These are phyloP conservation scores for Cepaea nemoralis DNA, from an alignment of 1,140 invertebrate genomes.

Conservation along the genomic window DNA sequence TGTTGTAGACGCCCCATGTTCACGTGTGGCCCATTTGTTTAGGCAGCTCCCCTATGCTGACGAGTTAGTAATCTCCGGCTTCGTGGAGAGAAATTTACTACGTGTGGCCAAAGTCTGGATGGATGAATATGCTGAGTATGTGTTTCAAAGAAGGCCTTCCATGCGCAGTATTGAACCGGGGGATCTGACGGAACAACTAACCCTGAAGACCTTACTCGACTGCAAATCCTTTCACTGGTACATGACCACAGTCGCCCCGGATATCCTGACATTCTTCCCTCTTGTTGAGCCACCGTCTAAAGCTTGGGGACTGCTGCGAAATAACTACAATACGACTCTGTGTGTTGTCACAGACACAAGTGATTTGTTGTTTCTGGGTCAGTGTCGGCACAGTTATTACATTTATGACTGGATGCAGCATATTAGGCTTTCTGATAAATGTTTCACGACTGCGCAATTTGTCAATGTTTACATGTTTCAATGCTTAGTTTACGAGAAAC, in stretches of 20 bases:
- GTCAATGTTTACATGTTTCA: background rate
- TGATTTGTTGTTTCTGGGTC: background rate
- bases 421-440: background rate
- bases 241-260: background rate
- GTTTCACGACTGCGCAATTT: background rate
- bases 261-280: background rate
- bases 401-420: background rate
- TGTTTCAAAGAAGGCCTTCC: background rate
- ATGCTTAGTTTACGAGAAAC: background rate
- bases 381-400: background rate
- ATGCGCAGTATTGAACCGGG: background rate
- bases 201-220: background rate
- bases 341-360: background rate
- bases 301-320: background rate
- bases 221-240: conserved; percentile 7
- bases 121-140: background rate
- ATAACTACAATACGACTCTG: background rate
- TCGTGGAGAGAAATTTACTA: background rate
- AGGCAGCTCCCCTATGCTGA: conserved; percentile 72
- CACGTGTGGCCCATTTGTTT: conserved; percentile 96
- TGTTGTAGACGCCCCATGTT: conserved; percentile 94
- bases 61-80: background rate
- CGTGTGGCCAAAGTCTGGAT: background rate
- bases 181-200: background rate
- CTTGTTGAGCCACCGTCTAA: background rate